phyloP scores from a whole-genome alignment of 2,797 vertebrate species.

The Tapera naevia region DNA sequence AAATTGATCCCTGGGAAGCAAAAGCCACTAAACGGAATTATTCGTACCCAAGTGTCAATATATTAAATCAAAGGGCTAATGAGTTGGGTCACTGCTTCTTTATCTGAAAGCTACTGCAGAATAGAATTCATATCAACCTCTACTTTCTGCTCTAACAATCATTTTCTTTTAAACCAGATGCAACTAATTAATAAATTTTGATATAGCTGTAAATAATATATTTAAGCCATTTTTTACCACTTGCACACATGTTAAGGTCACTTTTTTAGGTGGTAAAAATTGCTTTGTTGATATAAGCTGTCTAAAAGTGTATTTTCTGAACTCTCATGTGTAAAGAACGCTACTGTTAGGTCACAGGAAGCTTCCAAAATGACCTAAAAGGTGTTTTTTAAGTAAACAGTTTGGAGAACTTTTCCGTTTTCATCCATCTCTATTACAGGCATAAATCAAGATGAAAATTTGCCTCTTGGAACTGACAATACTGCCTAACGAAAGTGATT shows the following conservation, averaged over 20 bases:
- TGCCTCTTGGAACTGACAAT: slow-evolving; percentile 75
- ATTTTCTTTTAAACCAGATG: slow-evolving; percentile 74
- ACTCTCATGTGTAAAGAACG: neutral
- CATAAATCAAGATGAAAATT: slow-evolving; percentile 74
- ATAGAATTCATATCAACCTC: slow-evolving; percentile 74
- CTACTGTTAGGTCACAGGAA: slow-evolving; percentile 48
- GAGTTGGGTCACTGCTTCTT: slow-evolving; percentile 96
- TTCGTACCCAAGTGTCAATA: slow-evolving; percentile 99
- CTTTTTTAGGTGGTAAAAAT: slow-evolving; percentile 17
- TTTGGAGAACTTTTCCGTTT: slow-evolving; percentile 67
- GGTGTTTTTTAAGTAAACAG: slow-evolving; percentile 68
- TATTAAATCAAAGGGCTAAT: slow-evolving; percentile 99
- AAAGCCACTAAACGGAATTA: slow-evolving; percentile 98
- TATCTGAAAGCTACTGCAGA: slow-evolving; percentile 90
- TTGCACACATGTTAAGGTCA: neutral
- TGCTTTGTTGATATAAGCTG: slow-evolving; percentile 43
- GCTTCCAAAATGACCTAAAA: slow-evolving; percentile 64
- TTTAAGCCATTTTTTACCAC: slow-evolving; percentile 48
- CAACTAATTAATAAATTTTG: slow-evolving; percentile 76
- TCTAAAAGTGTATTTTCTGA: neutral
- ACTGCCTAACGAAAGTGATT: slow-evolving; percentile 74
- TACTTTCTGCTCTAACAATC: slow-evolving; percentile 79
- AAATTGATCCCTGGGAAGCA: slow-evolving; percentile 95
- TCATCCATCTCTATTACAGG: slow-evolving; percentile 71
- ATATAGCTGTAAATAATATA: slow-evolving; percentile 74